Percentiles rank a stretch among this genome's conserved stretches.
Evolutionary conservation across 2,797 vertebrate species (phyloP).

Genomic region (Acipenser ruthenus): DNA sequence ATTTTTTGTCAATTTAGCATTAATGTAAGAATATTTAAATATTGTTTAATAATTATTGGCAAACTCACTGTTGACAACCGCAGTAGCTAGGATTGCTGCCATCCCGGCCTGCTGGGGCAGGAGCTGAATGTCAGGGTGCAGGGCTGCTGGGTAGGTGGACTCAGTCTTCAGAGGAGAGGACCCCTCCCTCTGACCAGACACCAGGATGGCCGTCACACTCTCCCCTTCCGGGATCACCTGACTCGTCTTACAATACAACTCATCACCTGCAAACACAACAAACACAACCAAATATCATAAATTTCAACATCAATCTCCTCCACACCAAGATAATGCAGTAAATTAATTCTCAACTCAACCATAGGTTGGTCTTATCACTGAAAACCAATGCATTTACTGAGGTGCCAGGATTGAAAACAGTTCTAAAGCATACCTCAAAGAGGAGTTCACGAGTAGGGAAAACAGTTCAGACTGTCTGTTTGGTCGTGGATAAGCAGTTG

Average conservation of each 20-base stretch:
- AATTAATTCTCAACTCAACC: no score
- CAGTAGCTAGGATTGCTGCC: conserved; percentile 91
- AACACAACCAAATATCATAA: neutral
- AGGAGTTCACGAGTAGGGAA: no score
- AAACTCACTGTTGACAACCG: conserved; percentile 88
- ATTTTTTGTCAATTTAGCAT: neutral
- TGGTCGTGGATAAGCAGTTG: no score
- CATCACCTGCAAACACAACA: conserved; percentile 49
- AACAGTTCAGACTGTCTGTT: no score
- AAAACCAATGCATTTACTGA: no score
- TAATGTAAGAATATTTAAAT: neutral
- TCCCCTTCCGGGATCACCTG: conserved; percentile 55
- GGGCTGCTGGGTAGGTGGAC: conserved; percentile 40
- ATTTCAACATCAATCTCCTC: no score
- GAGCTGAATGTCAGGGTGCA: conserved; percentile 81
- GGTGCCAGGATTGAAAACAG: no score
- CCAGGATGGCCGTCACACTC: conserved; percentile 47
- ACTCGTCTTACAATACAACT: conserved; percentile 78
- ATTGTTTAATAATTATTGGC: neutral
- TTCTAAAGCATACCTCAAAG: no score
- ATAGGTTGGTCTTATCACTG: no score
- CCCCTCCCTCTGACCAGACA: conserved; percentile 37
- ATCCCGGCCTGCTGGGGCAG: conserved; percentile 95
- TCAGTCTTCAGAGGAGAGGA: conserved; percentile 50
- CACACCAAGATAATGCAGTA: no score